Evolutionary conservation across 2,888 invertebrate genomes (phyloP).

Genomic region (Epirrita christyi): DNA sequence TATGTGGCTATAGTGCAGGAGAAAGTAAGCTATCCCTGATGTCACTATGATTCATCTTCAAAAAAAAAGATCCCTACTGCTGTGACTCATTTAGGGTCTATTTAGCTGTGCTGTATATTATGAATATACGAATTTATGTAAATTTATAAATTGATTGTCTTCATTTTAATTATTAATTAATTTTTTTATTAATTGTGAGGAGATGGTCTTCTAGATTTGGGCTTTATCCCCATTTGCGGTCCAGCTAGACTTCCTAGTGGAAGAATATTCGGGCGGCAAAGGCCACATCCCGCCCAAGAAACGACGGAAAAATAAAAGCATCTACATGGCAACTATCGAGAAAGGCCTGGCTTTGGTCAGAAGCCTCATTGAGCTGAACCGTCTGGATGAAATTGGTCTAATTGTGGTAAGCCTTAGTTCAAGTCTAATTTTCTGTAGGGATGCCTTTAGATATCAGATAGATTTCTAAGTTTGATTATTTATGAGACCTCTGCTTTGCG

Average conservation of each 20-base stretch:
- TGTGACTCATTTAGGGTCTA: too few species aligned
- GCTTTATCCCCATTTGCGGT: conserved; percentile 94
- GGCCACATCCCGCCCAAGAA: conserved; percentile 95
- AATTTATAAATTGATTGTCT: too few species aligned
- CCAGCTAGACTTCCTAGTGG: conserved; percentile 93
- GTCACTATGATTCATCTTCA: too few species aligned
- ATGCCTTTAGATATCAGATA: too few species aligned
- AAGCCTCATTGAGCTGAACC: conserved; percentile 91
- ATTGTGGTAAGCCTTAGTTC: conserved; percentile 77
- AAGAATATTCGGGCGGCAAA: conserved; percentile 97
- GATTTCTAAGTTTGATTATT: too few species aligned
- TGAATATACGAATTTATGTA: too few species aligned
- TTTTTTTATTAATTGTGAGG: too few species aligned
- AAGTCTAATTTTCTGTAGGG: too few species aligned
- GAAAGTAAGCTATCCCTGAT: conserved; percentile 86
- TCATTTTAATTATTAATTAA: too few species aligned
- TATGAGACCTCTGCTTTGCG: too few species aligned
- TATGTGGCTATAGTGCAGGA: conserved; percentile 99
- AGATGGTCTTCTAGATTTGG: conserved; percentile 88
- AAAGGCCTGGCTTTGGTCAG: conserved; percentile 94
- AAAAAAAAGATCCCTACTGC: too few species aligned
- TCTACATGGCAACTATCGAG: conserved; percentile 97
- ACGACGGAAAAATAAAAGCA: conserved; percentile 88
- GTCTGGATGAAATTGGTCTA: conserved; percentile 92
- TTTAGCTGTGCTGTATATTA: too few species aligned